Conservation (phyloP, 2,797 vertebrate species). For the Paguma larvata region DNA sequence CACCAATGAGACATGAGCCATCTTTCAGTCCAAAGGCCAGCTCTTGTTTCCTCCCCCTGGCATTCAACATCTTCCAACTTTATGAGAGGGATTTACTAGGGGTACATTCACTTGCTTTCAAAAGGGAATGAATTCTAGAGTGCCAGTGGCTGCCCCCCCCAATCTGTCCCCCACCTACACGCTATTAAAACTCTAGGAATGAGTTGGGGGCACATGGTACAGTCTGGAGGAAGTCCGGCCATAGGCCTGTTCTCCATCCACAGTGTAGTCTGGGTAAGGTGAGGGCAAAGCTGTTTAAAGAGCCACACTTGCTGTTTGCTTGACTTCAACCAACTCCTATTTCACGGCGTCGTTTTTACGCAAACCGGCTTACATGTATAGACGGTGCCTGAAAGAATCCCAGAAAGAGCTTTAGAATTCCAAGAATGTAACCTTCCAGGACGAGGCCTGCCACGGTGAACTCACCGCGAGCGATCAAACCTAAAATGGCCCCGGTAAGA, state of each 20-base stretch:
- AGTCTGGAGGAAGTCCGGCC: neutral
- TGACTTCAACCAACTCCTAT: neutral
- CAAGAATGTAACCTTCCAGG: slow-evolving; percentile 73
- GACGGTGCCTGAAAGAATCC: slow-evolving; percentile 35
- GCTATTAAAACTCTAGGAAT: neutral
- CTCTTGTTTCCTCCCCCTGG: neutral
- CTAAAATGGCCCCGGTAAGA: slow-evolving; percentile 38
- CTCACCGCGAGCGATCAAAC: slow-evolving; percentile 55
- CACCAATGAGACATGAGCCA: neutral
- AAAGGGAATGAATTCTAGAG: slow-evolving; percentile 11
- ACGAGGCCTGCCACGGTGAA: slow-evolving; percentile 15
- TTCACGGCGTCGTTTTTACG: slow-evolving; percentile 11
- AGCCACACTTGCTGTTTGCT: neutral
- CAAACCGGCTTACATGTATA: slow-evolving; percentile 29
- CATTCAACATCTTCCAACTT: neutral
- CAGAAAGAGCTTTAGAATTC: slow-evolving; percentile 74
- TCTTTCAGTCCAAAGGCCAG: neutral
- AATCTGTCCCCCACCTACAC: neutral
- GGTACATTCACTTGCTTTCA: slow-evolving; percentile 15
- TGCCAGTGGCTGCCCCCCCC: neutral
- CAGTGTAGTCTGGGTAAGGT: neutral
- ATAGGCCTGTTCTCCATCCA: neutral
- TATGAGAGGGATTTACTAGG: slow-evolving; percentile 7
- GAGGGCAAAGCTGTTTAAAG: neutral
- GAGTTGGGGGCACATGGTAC: neutral